Percentiles rank a stretch among this genome's conserved stretches.
Conservation (phyloP, 1,140 invertebrate species). For the Macrocentrus cingulum region DNA sequence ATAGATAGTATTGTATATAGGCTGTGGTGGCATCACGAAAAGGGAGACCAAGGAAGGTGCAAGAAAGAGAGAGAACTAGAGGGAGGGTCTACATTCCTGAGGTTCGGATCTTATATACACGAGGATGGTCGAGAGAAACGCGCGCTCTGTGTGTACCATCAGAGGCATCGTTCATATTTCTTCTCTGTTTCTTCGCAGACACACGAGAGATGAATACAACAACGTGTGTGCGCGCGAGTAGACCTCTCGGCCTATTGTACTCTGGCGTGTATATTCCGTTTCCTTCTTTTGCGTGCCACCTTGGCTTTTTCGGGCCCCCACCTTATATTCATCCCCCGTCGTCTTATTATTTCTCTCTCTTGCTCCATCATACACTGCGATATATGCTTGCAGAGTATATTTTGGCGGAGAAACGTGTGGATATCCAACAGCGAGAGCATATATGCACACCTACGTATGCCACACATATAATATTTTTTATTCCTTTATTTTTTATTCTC, state of each 20-base stretch:
- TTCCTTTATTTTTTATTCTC: slow-evolving; percentile 1
- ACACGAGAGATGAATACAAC: slow-evolving; percentile 14
- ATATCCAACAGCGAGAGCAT: slow-evolving; percentile 3
- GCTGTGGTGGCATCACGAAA: neutral
- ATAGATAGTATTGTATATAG: neutral
- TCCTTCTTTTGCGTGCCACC: slow-evolving; percentile 13
- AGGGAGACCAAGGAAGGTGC: slow-evolving; percentile 21
- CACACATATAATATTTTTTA: slow-evolving; percentile 20
- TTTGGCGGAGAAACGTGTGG: no score
- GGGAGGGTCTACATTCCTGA: slow-evolving; percentile 37
- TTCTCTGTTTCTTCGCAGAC: neutral
- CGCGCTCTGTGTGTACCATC: neutral
- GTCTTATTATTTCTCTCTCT: slow-evolving; percentile 2
- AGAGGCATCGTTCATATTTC: no score
- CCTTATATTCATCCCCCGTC: slow-evolving; percentile 1
- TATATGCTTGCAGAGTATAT: no score
- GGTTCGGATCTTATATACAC: slow-evolving; percentile 26
- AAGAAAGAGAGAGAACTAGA: slow-evolving; percentile 22
- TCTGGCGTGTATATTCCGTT: slow-evolving; percentile 14
- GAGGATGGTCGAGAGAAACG: slow-evolving; percentile 7
- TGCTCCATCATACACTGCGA: no score
- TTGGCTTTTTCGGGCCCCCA: neutral
- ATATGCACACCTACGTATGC: slow-evolving; percentile 12
- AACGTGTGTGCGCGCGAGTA: neutral
- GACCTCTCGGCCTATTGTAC: neutral